Percentiles rank a stretch among this genome's conserved stretches.
Evolutionary conservation across 2,888 invertebrate species (phyloP).

Genomic region (Andrena minutula): DNA sequence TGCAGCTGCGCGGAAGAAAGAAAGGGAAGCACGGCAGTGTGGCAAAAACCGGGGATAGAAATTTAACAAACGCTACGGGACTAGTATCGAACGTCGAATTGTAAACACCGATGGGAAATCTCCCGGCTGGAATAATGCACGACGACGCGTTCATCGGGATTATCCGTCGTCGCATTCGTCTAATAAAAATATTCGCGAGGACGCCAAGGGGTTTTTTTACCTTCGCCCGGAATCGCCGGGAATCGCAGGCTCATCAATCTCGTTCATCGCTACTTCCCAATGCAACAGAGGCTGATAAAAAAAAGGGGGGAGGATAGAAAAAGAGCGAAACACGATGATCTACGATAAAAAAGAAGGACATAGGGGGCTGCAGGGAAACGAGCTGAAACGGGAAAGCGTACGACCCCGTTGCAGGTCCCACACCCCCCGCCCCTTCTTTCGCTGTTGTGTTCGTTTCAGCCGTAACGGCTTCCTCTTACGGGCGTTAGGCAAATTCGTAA

Average conservation of each 20-base stretch:
- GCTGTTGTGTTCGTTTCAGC: conserved; percentile 7
- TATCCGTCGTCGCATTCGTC: conserved; percentile 36
- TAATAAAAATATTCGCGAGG: conserved; percentile 42
- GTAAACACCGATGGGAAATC: conserved; percentile 29
- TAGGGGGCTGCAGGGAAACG: neutral
- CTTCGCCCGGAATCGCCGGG: neutral
- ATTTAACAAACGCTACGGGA: conserved; percentile 3
- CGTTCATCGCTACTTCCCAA: conserved; percentile 14
- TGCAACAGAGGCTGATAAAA: neutral
- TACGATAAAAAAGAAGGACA: neutral
- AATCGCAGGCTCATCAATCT: conserved; percentile 28
- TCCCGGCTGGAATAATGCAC: conserved; percentile 29
- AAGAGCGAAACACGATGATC: neutral
- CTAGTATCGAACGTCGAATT: neutral
- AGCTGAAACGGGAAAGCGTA: neutral
- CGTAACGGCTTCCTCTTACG: conserved; percentile 14
- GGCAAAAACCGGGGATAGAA: conserved; percentile 5
- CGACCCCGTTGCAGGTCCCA: neutral
- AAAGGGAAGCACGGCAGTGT: neutral
- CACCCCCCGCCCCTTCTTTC: neutral
- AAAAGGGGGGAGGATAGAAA: neutral
- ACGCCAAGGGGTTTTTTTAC: conserved; percentile 5
- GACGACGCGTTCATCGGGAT: conserved; percentile 17
- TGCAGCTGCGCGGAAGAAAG: neutral
- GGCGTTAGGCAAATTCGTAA: conserved; percentile 56